Conservation (phyloP, 2,797 vertebrate genomes). For the Otus scops region DNA sequence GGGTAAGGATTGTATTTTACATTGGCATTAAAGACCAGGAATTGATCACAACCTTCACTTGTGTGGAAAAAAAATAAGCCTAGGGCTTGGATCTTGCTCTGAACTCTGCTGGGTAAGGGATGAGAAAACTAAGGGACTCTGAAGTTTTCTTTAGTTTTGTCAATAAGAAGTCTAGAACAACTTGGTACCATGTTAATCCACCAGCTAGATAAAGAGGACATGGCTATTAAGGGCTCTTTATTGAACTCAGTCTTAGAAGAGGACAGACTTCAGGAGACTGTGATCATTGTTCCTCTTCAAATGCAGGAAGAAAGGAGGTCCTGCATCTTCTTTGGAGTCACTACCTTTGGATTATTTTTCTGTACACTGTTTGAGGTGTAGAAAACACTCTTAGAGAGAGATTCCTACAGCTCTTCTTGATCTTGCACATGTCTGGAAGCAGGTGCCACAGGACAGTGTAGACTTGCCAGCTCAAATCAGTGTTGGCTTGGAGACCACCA, state of each 20-base stretch:
- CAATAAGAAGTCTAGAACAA: background rate
- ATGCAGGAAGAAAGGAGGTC: background rate
- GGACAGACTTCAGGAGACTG: background rate
- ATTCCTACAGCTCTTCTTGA: background rate
- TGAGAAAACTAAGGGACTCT: background rate
- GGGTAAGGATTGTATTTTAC: background rate
- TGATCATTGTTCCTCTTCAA: background rate
- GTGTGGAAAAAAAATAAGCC: background rate
- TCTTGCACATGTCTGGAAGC: background rate
- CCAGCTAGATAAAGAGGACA: background rate
- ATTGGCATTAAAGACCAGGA: background rate
- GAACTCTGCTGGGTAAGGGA: background rate
- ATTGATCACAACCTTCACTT: background rate
- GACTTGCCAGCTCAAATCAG: background rate
- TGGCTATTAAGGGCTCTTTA: background rate
- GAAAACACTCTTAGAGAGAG: background rate
- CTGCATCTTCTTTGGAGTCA: background rate
- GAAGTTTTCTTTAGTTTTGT: background rate
- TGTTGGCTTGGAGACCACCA: background rate
- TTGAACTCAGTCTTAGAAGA: background rate
- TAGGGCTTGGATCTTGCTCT: background rate
- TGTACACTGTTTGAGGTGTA: background rate
- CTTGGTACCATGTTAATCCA: background rate
- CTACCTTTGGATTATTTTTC: background rate
- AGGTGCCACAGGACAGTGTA: background rate